These are phyloP conservation scores for Turritopsis dohrnii DNA, from an alignment of 30 jellyfish, hydroid and myxozoan genomes.

Conservation along the genomic window DNA sequence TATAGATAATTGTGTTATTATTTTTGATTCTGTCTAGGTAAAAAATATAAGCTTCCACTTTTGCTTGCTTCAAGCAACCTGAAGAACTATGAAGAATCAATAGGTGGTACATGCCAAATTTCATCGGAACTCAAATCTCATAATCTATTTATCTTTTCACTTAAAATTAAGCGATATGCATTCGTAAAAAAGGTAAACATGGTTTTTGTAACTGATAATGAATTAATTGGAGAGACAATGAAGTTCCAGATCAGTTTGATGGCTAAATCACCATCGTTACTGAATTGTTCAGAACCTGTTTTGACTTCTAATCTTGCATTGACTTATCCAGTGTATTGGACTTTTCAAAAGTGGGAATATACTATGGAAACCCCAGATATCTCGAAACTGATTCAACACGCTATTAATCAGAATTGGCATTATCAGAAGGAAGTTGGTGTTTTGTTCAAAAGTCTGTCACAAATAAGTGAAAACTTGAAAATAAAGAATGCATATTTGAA, in stretches of 20 bases:
- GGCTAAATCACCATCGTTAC: not conserved
- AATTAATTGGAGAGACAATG: not conserved
- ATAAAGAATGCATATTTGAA: not conserved
- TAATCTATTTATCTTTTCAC: not conserved
- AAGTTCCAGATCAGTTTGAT: not conserved
- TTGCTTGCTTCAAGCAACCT: not conserved
- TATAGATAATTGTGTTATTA: not conserved
- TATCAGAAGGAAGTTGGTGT: not conserved
- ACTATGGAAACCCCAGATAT: not conserved
- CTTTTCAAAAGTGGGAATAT: not conserved
- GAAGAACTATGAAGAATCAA: not conserved
- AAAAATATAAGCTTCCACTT: not conserved
- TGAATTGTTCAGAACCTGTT: not conserved
- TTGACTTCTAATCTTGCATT: not conserved
- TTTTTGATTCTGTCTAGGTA: not conserved
- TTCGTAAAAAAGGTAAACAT: not conserved
- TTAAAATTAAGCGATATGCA: not conserved
- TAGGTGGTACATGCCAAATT: not conserved
- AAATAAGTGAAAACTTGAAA: not conserved
- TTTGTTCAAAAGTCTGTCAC: not conserved
- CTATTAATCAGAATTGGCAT: slow-evolving; percentile 1
- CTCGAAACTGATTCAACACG: slow-evolving; percentile 2
- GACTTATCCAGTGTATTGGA: not conserved
- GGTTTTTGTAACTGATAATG: not conserved
- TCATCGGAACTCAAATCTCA: not conserved